These are phyloP conservation scores for Apotomis turbidana DNA, from an alignment of 2,888 invertebrate species.

Conservation along the genomic window DNA sequence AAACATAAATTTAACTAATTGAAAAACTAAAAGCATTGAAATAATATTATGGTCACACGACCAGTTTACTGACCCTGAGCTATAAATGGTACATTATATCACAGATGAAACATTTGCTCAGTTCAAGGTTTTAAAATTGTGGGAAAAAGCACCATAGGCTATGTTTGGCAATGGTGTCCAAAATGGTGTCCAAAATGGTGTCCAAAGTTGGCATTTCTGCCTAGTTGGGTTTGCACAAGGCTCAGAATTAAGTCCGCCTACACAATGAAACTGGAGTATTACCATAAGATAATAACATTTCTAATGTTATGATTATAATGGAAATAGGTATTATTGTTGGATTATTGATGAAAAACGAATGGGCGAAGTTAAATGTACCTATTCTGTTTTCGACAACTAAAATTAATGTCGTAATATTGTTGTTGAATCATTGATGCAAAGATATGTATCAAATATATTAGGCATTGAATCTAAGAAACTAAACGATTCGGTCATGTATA, in stretches of 20 bases:
- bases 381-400: background rate
- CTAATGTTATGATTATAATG: constrained; percentile 28
- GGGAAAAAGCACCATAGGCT: constrained; percentile 19
- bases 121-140: constrained; percentile 30
- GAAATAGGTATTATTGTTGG: background rate
- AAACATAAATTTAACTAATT: constrained; percentile 12
- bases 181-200: no score
- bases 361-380: background rate
- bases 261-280: constrained; percentile 8
- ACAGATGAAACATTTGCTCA: constrained; percentile 1
- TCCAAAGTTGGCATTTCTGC: constrained; percentile 9
- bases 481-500: no score
- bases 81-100: constrained; percentile 13
- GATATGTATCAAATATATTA: no score
- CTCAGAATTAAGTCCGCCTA: constrained; percentile 25
- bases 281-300: constrained; percentile 37
- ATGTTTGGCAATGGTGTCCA: constrained; percentile 2
- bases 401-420: background rate
- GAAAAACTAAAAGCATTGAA: constrained; percentile 10
- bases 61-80: constrained; percentile 29
- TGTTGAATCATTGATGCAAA: no score
- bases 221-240: constrained; percentile 9
- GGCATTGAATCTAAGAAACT: no score
- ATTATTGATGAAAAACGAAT: background rate
- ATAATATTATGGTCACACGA: background rate